Evolutionary conservation across 2,888 invertebrate genomes (phyloP), one percentile per base, ranked within the genome.

Genomic region (Diaphora mendica): DNA sequence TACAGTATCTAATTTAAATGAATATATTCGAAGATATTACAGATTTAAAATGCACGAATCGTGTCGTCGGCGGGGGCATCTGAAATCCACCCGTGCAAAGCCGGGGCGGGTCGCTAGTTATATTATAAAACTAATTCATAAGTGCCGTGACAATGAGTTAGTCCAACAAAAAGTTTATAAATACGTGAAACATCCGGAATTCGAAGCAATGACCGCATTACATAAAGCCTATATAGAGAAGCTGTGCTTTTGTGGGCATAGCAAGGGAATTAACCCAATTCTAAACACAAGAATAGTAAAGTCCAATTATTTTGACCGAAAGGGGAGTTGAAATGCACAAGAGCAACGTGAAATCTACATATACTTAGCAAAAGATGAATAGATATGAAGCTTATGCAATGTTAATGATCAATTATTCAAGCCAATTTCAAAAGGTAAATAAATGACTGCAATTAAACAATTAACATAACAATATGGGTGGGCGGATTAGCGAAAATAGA

Each of bases 361-460:
- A 79, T 81, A 79, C 83, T 81, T 79, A 83, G 69, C 72, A 77
- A 75, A 77, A 80, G 81, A 83, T 81, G 82, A 80, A 85, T 80
- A 85, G 86, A 85, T 83, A 85, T 82, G 76, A 80, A 72, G 74
- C 83, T 87, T 86, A 88, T 88, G 87, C 86, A 87, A 87, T 83
- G 86, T 85, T 87, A 88, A 90, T 87, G 82, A 81, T 76, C 84
- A 76, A 87, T 87, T 85, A 89, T 88, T 89, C 84, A 86, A 86
- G 87, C 72, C 68, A 75, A 77, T 83, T 83, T 81, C 73, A 82
- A 87, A 86, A 83, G 84, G 71, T 77, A 81, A 82, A 82, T 86
- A 82, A 85, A 82, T 80, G 80, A 75, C 66, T 83, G 76, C 81
- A 83, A 81, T 82, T 85, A 84, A 84, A 84, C 69, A 79, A 87